Conservation (phyloP, 2,888 invertebrate genomes). For the Stenodema calcarata region DNA sequence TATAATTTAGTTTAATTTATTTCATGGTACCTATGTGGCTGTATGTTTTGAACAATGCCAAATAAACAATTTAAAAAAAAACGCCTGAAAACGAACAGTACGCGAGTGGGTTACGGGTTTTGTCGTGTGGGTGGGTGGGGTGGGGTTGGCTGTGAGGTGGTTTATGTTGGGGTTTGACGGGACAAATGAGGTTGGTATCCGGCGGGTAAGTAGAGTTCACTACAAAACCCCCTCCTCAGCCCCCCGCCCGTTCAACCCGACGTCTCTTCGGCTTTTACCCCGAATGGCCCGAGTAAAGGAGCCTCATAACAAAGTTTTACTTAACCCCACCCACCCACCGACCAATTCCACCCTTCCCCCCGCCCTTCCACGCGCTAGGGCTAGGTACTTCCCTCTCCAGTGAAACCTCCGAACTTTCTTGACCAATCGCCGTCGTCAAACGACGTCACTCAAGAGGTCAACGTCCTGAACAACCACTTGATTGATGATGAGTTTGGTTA, state of each 20-base stretch:
- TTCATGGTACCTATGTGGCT: too few relatives aligned
- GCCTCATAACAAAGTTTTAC: background rate
- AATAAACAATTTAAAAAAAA: too few relatives aligned
- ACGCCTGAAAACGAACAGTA: background rate
- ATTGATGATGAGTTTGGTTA: too few relatives aligned
- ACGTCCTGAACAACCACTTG: too few relatives aligned
- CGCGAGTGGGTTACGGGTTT: background rate
- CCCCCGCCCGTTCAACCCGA: too few relatives aligned
- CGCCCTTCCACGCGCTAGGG: background rate
- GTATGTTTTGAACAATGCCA: too few relatives aligned
- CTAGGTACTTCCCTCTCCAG: too few relatives aligned
- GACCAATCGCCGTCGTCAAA: too few relatives aligned
- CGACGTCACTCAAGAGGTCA: too few relatives aligned
- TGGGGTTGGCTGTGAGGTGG: background rate
- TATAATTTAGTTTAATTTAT: too few relatives aligned
- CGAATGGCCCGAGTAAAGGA: background rate
- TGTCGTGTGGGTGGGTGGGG: background rate
- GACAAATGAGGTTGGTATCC: constrained; percentile 7
- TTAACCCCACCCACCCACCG: background rate
- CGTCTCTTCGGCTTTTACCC: background rate
- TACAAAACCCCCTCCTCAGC: background rate
- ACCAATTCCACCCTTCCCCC: background rate
- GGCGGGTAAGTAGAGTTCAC: background rate
- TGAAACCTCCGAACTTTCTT: too few relatives aligned
- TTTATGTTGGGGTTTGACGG: constrained; percentile 18